Conservation (phyloP, 2,888 invertebrate genomes). For the Rhagium mordax region DNA sequence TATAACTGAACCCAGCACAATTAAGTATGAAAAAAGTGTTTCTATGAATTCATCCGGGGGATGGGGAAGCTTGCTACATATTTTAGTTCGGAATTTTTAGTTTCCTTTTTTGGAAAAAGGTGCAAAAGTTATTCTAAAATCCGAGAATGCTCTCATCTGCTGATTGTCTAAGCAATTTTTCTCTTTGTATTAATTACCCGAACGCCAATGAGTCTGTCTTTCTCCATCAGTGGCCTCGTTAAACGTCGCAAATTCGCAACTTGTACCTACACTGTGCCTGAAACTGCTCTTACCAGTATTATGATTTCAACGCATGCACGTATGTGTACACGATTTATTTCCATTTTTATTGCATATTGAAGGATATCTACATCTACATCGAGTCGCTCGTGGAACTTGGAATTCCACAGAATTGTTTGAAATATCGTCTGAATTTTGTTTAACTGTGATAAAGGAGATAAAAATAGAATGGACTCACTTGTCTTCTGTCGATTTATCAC, state of each 20-base stretch:
- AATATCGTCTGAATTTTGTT: constrained; percentile 16
- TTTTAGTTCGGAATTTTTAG: too few species aligned
- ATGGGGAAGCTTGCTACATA: too few species aligned
- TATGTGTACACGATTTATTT: constrained; percentile 10
- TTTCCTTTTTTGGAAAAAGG: too few species aligned
- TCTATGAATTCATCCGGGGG: too few species aligned
- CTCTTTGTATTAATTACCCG: too few species aligned
- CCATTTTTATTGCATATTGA: constrained; percentile 25
- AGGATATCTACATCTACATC: constrained; percentile 24
- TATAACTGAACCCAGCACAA: too few species aligned
- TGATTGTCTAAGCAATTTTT: too few species aligned
- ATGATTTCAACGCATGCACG: constrained; percentile 11
- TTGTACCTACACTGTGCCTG: not conserved
- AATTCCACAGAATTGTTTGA: constrained; percentile 20
- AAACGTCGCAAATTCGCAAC: not conserved
- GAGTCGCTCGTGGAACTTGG: constrained; percentile 5
- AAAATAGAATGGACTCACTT: not conserved
- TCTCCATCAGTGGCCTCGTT: constrained; percentile 7
- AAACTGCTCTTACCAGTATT: constrained; percentile 12
- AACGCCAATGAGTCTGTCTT: not conserved
- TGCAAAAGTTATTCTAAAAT: too few species aligned
- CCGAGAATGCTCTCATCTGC: too few species aligned
- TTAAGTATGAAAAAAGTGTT: too few species aligned
- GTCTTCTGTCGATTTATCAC: not conserved
- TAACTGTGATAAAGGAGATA: not conserved